phyloP scores from a whole-genome alignment of 1,140 invertebrate species.

The Atta colombica region DNA sequence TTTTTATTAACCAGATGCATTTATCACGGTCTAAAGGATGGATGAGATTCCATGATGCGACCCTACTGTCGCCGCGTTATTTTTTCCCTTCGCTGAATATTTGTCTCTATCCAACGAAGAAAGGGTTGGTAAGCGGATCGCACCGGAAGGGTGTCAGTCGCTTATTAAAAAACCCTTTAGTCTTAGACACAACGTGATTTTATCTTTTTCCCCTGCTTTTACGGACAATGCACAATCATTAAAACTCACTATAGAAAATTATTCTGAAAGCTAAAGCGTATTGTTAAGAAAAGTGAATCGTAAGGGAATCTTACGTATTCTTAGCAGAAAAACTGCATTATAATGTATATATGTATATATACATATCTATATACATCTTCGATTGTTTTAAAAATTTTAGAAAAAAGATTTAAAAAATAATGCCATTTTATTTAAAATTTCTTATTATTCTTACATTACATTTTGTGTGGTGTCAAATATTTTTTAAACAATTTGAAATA shows the following conservation, averaged over 20 bases:
- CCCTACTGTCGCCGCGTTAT: conserved; percentile 67
- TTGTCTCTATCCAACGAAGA: conserved; percentile 73
- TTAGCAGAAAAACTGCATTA: not conserved
- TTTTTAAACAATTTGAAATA: not conserved
- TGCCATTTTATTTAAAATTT: not conserved
- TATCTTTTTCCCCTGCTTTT: conserved; percentile 67
- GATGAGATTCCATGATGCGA: conserved; percentile 65
- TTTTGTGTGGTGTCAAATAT: not conserved
- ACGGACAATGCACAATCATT: conserved; percentile 76
- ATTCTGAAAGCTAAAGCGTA: conserved; percentile 42
- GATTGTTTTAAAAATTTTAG: not conserved
- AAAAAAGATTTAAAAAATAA: not conserved
- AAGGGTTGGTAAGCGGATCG: conserved; percentile 76
- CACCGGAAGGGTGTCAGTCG: conserved; percentile 74
- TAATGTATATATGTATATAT: no score
- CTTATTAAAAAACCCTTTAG: conserved; percentile 77
- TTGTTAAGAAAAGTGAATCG: conserved; percentile 41
- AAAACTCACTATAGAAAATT: conserved; percentile 58
- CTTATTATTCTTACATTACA: not conserved
- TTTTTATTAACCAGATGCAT: conserved; percentile 75
- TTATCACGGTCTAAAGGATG: conserved; percentile 74
- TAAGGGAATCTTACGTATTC: conserved; percentile 7
- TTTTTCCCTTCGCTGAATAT: conserved; percentile 75
- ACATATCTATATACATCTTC: no score
- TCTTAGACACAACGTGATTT: conserved; percentile 67